Evolutionary conservation across 2,113 vertebrate genomes (phyloP).

Genomic region (Tauraco erythrolophus): DNA sequence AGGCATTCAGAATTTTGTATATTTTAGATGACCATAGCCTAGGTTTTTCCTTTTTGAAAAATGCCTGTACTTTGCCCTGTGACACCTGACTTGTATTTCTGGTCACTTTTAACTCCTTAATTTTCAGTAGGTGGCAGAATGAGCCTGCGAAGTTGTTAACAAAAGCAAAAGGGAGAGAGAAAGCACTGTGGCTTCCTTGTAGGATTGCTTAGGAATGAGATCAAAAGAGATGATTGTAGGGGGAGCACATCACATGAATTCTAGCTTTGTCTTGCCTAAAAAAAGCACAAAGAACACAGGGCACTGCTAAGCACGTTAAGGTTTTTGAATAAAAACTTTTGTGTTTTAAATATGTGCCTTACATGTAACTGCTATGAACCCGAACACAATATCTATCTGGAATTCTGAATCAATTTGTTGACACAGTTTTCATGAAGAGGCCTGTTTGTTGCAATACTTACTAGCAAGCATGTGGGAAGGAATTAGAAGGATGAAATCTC

Average conservation of each 20-base stretch:
- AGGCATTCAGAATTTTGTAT: neutral
- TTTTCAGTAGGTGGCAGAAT: neutral
- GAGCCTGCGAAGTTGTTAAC: neutral
- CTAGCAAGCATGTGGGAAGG: neutral
- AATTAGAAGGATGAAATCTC: neutral
- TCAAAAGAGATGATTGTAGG: neutral
- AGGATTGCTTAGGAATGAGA: neutral
- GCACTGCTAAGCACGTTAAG: neutral
- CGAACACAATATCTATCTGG: neutral
- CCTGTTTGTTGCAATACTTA: neutral
- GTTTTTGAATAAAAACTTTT: neutral
- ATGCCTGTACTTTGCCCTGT: neutral
- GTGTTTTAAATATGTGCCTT: neutral
- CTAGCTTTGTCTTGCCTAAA: neutral
- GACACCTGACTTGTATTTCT: neutral
- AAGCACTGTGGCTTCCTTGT: neutral
- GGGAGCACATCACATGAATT: neutral
- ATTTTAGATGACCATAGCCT: neutral
- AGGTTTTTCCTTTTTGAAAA: neutral
- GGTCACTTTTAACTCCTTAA: neutral
- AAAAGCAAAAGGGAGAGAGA: neutral
- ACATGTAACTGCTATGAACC: neutral
- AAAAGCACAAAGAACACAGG: neutral
- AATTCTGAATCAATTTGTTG: neutral
- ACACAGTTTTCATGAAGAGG: neutral